phyloP scores from a whole-genome alignment of 2,797 vertebrate genomes.

The Megaceryle alcyon region DNA sequence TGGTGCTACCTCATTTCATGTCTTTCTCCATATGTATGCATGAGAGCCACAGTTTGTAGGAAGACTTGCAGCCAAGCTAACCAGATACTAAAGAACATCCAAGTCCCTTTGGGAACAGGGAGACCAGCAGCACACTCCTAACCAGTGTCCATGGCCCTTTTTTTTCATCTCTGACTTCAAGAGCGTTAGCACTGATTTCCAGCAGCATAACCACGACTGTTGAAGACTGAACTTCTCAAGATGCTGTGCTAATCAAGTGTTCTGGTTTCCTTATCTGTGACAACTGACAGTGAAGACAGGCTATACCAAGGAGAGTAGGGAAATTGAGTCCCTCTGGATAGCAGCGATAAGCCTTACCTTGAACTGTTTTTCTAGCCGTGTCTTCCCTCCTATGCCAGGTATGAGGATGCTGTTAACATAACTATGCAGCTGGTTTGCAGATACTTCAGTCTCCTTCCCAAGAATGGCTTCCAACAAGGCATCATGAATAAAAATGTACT shows the following conservation, averaged over 20 bases:
- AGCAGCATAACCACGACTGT: background rate
- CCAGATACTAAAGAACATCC: background rate
- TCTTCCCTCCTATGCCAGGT: conserved; percentile 89
- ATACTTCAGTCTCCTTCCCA: conserved; percentile 94
- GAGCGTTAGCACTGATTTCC: background rate
- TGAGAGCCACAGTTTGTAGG: background rate
- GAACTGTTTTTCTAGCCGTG: conserved; percentile 95
- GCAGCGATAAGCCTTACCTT: conserved; percentile 80
- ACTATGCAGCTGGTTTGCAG: conserved; percentile 90
- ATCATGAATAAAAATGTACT: conserved; percentile 99
- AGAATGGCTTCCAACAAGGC: conserved; percentile 96
- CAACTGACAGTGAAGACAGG: background rate
- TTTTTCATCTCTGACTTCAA: background rate
- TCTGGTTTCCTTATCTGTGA: background rate
- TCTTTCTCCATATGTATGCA: background rate
- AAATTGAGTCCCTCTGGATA: background rate
- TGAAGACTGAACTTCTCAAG: background rate
- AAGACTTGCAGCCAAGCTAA: background rate
- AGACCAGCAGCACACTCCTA: background rate
- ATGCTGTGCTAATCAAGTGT: background rate
- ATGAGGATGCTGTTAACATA: conserved; percentile 96
- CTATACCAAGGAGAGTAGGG: background rate
- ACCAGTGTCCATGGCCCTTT: background rate
- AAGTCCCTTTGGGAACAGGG: background rate
- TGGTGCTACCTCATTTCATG: background rate